phyloP scores from a whole-genome alignment of 2,888 invertebrate genomes.

The Scaptodrosophila latifasciaeformis region DNA sequence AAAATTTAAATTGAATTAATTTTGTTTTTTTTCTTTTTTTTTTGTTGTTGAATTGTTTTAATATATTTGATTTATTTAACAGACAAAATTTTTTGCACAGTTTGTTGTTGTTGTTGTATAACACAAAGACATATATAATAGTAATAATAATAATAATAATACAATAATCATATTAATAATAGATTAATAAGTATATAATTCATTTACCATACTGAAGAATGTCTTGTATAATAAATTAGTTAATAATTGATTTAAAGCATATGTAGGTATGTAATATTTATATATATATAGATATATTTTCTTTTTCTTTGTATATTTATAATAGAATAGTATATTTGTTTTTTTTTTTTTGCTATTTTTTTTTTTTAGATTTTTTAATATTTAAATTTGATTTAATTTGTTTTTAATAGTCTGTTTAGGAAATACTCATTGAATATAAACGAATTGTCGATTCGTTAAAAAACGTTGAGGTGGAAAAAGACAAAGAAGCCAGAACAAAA shows the following conservation, averaged over 20 bases:
- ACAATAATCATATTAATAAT: constrained; percentile 14
- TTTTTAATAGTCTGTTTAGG: constrained; percentile 63
- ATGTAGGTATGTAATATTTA: constrained; percentile 20
- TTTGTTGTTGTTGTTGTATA: constrained; percentile 13
- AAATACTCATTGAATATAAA: constrained; percentile 57
- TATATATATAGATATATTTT: background rate
- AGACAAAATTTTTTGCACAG: constrained; percentile 52
- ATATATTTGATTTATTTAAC: constrained; percentile 60
- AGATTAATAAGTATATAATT: constrained; percentile 35
- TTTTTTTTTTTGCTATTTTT: too few species aligned
- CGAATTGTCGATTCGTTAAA: constrained; percentile 39
- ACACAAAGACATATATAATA: constrained; percentile 29
- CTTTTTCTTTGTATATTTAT: too few species aligned
- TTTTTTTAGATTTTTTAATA: too few species aligned
- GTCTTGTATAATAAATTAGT: constrained; percentile 41
- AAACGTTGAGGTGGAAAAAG: constrained; percentile 13
- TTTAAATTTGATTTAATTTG: constrained; percentile 30
- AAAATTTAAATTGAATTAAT: constrained; percentile 18
- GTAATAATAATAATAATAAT: constrained; percentile 11
- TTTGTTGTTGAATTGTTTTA: constrained; percentile 52
- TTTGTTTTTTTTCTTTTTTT: constrained; percentile 19
- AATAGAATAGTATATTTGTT: too few species aligned
- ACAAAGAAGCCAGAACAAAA: constrained; percentile 16
- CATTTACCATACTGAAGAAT: constrained; percentile 54
- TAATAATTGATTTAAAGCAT: constrained; percentile 51